Base-by-base conservation (phyloP, 2,888 invertebrate species). In the Amblyteles armatorius region DNA sequence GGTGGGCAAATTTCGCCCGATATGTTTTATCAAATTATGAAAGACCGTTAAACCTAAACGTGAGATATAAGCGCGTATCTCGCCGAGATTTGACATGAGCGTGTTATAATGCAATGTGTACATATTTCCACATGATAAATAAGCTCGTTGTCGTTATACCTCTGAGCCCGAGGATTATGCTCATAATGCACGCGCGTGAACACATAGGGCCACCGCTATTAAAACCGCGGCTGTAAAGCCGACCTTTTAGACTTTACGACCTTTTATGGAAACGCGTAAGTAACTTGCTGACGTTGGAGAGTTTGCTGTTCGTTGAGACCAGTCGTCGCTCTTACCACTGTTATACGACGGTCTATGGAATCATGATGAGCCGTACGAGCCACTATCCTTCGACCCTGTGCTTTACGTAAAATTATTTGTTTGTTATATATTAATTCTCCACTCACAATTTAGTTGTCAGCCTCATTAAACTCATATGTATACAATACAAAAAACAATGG, bases 191-290 rank as follows among this genome's bases (percentile, higher is more conserved):
- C 81, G 85, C 79, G 71, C 76, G 40, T 63, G 67, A 67, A 65
- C 67, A 79, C 79, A 85, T 77, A 85, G 85, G 83, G 81, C 67
- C 48, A 65, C 79, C 88, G 90, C 91, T 91, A 90, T 92, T 91
- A 92, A 92, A 90, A 90, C 88, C 88, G 87, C 86, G 90, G 91
- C 89, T 92, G 91, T 92, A 91, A 60, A 91, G 91, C 88, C 89
- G 87, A 89, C 92, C 91, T 92, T 92, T 92, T 90, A 92, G 90
- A 89, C 89, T 92, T 92, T 92, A 92, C 90, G 91, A 91, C 88
- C 90, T 90, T 90, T 88, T 90, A 89, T 89, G 89, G 86, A 89
- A 90, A 88, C 87, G 88, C 89, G 87, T 89, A 89, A 90, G 88
- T 88, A 88, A 89, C 88, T 88, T 86, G 87, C 87, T 88, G 84